A percentile compares a stretch with the other conserved stretches of the same genome.
phyloP scores from a whole-genome alignment of 2,797 vertebrate species.

The Pangasius larnaudii region DNA sequence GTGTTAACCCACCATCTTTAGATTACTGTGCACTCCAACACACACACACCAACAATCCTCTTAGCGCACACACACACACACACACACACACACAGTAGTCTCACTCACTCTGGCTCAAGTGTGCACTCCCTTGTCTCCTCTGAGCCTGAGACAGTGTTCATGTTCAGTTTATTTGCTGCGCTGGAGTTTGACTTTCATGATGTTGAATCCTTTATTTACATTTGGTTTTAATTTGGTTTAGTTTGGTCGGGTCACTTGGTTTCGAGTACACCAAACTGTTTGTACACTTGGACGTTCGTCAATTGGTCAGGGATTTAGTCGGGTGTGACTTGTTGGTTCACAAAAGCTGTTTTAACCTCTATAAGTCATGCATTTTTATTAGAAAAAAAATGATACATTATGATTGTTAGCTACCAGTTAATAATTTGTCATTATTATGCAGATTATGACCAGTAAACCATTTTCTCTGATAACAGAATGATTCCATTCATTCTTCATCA shows the following conservation, averaged over 20 bases:
- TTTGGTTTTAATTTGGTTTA: background rate
- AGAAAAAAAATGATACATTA: background rate
- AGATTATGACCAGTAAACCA: background rate
- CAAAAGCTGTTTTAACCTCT: background rate
- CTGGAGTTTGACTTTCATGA: background rate
- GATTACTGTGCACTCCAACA: constrained; percentile 45
- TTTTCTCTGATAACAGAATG: background rate
- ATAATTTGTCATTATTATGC: background rate
- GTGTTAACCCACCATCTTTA: constrained; percentile 44
- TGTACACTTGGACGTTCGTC: background rate
- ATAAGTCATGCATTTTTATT: background rate
- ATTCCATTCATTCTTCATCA: background rate
- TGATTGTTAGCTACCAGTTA: background rate
- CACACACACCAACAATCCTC: constrained; percentile 44
- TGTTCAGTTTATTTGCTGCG: background rate
- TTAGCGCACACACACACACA: constrained; percentile 35
- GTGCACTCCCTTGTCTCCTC: background rate
- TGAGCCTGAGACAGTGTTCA: background rate
- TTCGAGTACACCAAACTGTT: background rate
- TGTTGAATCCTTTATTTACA: too few species aligned
- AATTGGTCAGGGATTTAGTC: background rate
- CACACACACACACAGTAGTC: background rate
- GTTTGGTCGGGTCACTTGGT: background rate
- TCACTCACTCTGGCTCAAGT: background rate
- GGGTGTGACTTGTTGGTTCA: background rate